Base-by-base conservation (phyloP, 2,888 invertebrate genomes). In the Julus scandinavius region DNA sequence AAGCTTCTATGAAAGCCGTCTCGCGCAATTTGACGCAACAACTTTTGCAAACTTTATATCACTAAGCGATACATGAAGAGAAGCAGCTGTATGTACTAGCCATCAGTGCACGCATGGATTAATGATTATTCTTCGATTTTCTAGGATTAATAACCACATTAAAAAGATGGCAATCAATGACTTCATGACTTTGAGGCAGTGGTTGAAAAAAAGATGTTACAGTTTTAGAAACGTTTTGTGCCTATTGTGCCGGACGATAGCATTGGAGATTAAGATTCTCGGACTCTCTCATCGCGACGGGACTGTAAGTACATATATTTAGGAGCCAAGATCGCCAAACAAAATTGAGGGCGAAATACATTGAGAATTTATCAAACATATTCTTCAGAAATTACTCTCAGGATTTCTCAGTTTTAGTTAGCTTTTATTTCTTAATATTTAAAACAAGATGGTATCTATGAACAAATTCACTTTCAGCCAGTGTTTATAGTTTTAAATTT, bases 1-100 rank as follows among this genome's bases (percentile, higher is more conserved):
- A 29, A 29, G 72, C 72, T 72, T 72, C 72, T 72, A 72, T 72
- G 29, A 72, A 72, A 72, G 72, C 72, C 7, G 72, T 72, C 72
- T 72, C 72, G 72, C 72, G 72, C 72, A 29, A 29, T 72, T 29
- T 72, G 72, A 29, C 29, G 72, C 29, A 72, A 29, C 72, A 72
- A 72, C 72, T 29, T 72, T 72, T 9, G 5, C 72, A 11, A 72
- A 72, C 72, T 72, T 72, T 29, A 29, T 29, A 72, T 2, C 29
- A 72, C 72, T 9, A 72, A 72, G 72, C 29, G 72, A 72, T 72
- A 29, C 72, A 29, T 29, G 38, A 72, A 29, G 9, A 13, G n/a
- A 29, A 7, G 72, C 72, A 6, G 63, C 17, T 6, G n/a, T n/a
- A n/a, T 63, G 63, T n/a, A 72, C 29, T 72, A 29, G 29, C n/a